Conservation (phyloP, 2,888 invertebrate genomes). For the Nudaria mundana region DNA sequence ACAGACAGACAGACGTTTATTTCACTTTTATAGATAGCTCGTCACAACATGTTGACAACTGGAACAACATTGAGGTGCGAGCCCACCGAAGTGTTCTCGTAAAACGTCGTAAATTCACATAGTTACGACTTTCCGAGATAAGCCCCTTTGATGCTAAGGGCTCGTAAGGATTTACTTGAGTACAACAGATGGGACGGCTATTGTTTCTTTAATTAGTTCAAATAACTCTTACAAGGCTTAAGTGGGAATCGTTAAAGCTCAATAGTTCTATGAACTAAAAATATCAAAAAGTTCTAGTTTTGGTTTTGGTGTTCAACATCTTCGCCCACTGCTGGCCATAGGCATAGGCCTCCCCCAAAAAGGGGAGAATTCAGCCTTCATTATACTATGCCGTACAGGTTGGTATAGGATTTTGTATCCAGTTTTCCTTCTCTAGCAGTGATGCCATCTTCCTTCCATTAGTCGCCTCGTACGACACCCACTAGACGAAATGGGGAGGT, state of each 20-base stretch:
- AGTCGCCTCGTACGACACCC: too few species aligned
- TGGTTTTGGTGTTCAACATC: too few species aligned
- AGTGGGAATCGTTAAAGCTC: background rate
- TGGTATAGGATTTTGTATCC: too few species aligned
- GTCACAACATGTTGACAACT: slow-evolving; percentile 31
- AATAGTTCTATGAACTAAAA: too few species aligned
- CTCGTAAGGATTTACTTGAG: slow-evolving; percentile 13
- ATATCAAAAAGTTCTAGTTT: too few species aligned
- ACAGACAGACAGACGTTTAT: slow-evolving; percentile 3
- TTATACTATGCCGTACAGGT: too few species aligned
- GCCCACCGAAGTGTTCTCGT: slow-evolving; percentile 27
- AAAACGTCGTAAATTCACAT: slow-evolving; percentile 27
- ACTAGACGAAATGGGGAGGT: too few species aligned
- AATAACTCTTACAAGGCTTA: background rate
- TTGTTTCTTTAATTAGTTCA: slow-evolving; percentile 7
- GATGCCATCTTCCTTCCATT: too few species aligned
- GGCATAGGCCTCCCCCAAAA: too few species aligned
- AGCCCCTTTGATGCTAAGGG: slow-evolving; percentile 31
- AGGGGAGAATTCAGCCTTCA: too few species aligned
- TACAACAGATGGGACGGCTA: slow-evolving; percentile 18
- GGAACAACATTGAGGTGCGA: slow-evolving; percentile 33
- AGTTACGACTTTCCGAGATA: slow-evolving; percentile 14
- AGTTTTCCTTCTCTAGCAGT: too few species aligned
- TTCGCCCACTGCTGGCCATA: too few species aligned
- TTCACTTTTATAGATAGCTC: slow-evolving; percentile 23